Percentiles rank a stretch among this genome's conserved stretches.
phyloP scores from a whole-genome alignment of 2,797 vertebrate genomes.

The Eptatretus atami region DNA sequence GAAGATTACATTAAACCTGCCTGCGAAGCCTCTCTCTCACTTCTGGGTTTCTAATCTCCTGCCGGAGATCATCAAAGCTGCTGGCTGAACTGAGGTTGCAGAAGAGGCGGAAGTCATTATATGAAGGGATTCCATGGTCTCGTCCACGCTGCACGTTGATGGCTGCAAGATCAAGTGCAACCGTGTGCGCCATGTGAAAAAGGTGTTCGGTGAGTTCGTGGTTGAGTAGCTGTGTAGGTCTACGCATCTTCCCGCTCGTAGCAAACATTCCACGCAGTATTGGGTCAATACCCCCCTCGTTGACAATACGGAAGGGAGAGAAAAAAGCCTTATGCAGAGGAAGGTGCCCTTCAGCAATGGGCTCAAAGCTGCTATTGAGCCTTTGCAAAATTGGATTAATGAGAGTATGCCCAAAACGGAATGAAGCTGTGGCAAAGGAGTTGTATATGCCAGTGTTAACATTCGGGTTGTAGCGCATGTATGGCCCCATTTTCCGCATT shows the following conservation, averaged over 20 bases:
- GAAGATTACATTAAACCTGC: slow-evolving; percentile 14
- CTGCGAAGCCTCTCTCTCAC: slow-evolving; percentile 60
- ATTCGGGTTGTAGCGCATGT: slow-evolving; percentile 51
- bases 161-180: slow-evolving; percentile 76
- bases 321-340: slow-evolving; percentile 88
- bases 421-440: slow-evolving; percentile 73
- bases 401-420: slow-evolving; percentile 87
- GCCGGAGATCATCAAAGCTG: slow-evolving; percentile 55
- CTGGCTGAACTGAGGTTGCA: slow-evolving; percentile 63
- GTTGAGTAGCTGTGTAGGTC: slow-evolving; percentile 57
- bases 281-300: slow-evolving; percentile 87
- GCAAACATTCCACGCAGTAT: slow-evolving; percentile 70
- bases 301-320: slow-evolving; percentile 79
- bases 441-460: slow-evolving; percentile 55
- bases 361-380: slow-evolving; percentile 48
- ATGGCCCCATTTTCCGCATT: slow-evolving; percentile 43
- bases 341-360: slow-evolving; percentile 55
- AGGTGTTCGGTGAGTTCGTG: slow-evolving; percentile 73
- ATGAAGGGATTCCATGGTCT: slow-evolving; percentile 77
- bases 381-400: slow-evolving; percentile 68
- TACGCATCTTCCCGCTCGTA: slow-evolving; percentile 68
- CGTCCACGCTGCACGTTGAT: slow-evolving; percentile 87
- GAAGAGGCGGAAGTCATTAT: slow-evolving; percentile 77
- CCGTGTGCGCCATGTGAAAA: slow-evolving; percentile 82
- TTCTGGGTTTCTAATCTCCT: slow-evolving; percentile 55